Evolutionary conservation across 2,888 invertebrate species (phyloP).

Genomic region (Campoletis raptor): DNA sequence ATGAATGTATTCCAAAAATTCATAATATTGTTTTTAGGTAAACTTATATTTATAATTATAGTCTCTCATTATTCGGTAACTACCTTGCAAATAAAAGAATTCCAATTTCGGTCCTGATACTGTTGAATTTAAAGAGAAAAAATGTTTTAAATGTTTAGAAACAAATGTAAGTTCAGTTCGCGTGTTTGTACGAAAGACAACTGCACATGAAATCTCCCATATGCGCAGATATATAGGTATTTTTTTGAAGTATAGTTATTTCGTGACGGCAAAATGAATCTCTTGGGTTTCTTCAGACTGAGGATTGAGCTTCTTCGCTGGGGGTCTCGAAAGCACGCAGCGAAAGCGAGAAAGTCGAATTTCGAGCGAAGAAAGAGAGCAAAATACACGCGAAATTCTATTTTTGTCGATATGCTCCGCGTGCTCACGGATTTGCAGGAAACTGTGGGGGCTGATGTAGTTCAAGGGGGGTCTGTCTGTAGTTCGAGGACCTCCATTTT

Average conservation of each 20-base stretch:
- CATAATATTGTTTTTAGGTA: neutral
- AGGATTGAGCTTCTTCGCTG: conserved; percentile 68
- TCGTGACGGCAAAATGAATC: conserved; percentile 19
- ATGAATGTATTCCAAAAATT: neutral
- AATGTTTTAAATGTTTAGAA: neutral
- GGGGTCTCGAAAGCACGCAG: conserved; percentile 67
- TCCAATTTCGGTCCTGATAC: neutral
- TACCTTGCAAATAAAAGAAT: neutral
- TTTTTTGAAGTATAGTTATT: conserved; percentile 1
- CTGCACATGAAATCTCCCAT: neutral
- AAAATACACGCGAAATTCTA: conserved; percentile 45
- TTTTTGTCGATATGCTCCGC: conserved; percentile 43
- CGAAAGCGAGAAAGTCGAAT: conserved; percentile 56
- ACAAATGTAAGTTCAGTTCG: neutral
- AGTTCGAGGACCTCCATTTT: conserved; percentile 61
- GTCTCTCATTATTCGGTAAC: neutral
- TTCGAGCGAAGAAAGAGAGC: conserved; percentile 47
- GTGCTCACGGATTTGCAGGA: conserved; percentile 58
- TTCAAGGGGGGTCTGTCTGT: conserved; percentile 47
- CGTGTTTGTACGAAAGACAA: neutral
- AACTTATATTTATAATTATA: neutral
- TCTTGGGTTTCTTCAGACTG: conserved; percentile 21
- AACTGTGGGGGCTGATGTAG: conserved; percentile 53
- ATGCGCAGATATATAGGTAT: neutral
- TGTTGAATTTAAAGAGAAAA: neutral